Percentiles rank a stretch among this genome's conserved stretches.
phyloP scores from a whole-genome alignment of 2,113 vertebrate species.

The Neomonachus schauinslandi region DNA sequence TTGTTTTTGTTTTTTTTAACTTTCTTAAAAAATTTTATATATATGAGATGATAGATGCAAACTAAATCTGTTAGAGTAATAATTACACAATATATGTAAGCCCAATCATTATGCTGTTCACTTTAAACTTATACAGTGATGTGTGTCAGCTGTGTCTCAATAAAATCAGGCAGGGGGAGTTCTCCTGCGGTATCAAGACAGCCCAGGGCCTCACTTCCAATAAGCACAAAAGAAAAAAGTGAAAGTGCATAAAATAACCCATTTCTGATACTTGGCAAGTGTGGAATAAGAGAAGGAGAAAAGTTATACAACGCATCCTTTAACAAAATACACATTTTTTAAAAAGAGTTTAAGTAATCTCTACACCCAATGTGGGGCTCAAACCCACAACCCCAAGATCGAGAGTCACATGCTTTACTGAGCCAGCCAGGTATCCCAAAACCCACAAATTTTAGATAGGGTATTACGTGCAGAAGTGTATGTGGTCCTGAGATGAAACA shows the following conservation, averaged over 20 bases:
- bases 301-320: neutral
- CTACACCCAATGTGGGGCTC: neutral
- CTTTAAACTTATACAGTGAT: neutral
- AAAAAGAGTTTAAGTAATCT: neutral
- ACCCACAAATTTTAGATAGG: too few relatives aligned
- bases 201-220: too few relatives aligned
- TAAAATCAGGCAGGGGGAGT: neutral
- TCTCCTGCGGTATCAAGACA: neutral
- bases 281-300: neutral
- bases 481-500: rapidly evolving
- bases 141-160: neutral
- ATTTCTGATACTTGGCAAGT: neutral
- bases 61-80: neutral
- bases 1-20: too few relatives aligned
- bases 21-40: neutral
- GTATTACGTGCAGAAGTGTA: neutral
- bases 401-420: neutral
- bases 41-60: neutral
- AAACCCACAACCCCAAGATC: neutral
- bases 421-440: neutral
- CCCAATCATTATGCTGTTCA: neutral
- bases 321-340: neutral
- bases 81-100: neutral
- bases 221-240: neutral
- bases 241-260: neutral